Base-by-base conservation (phyloP, 1,140 invertebrate species). In the Tigriopus japonicus region DNA sequence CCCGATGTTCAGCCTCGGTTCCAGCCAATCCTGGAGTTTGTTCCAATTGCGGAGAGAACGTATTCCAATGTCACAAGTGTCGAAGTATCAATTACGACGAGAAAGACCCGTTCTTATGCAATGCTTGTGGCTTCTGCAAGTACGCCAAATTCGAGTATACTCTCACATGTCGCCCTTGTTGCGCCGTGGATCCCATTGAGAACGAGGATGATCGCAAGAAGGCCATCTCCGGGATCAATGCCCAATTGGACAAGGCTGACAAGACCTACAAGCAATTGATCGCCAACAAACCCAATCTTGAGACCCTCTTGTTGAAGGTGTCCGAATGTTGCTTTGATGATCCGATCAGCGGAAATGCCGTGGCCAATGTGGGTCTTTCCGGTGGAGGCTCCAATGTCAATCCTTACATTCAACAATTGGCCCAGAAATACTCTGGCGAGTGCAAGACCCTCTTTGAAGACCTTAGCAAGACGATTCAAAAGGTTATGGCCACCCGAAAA, bases 61-160 rank as follows among this genome's bases (percentile, higher is more conserved):
- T 97, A 0, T 98, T 92, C 71, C 94, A 98, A 63, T 68, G 62
- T 52, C 69, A 70, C 53, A 68, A 68, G 51, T 70, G 59, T 68
- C 80, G 85, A 14, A 88, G 93, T 0, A 98, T 98, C 64, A 98
- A 98, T 73, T 98, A 98, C 73, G 94, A 98, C 71, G 93, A 98
- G 71, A 95, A 96, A 71, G 94, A 98, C 77, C 94, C 94, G 1
- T 98, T 98, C 78, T 72, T 98, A 13, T 98, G 94, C 71, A 94
- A 97, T 73, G 86, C 91, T 9, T 98, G 94, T 74, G 94, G 94
- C 1, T 98, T 96, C 73, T 98, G 93, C 75, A 98, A 98, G 74
- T 98, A 98, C 73, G 94, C 93, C n/a, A 96, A 97, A 72, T 96
- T 98, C 71, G 94, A 98, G 73, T 93, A 78, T 59, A 90, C 86